Conservation (phyloP, 2,113 vertebrate species). For the Megaleporinus macrocephalus region DNA sequence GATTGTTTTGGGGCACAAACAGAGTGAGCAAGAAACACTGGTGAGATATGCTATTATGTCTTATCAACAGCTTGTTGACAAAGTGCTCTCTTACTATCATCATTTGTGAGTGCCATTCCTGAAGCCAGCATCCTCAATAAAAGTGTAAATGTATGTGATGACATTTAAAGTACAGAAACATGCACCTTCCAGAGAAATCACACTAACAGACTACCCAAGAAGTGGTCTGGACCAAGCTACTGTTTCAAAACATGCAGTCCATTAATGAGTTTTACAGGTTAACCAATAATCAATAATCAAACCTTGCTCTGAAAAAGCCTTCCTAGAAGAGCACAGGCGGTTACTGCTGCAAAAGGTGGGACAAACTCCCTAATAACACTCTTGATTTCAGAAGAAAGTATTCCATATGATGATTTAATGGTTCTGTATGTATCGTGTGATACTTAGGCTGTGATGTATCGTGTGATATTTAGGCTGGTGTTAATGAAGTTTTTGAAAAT, state of each 20-base stretch:
- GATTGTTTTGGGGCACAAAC: not conserved
- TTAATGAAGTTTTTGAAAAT: no score
- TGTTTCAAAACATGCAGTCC: not conserved
- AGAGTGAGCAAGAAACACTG: not conserved
- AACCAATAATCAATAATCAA: not conserved
- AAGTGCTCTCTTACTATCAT: not conserved
- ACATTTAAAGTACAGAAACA: not conserved
- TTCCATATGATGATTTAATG: no score
- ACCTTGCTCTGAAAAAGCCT: no score
- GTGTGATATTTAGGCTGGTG: no score
- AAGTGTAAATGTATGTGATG: not conserved
- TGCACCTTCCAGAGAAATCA: not conserved
- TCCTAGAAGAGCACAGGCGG: no score
- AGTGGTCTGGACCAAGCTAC: not conserved
- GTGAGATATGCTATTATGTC: no score
- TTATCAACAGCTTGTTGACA: no score
- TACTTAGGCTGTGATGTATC: no score
- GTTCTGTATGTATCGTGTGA: no score
- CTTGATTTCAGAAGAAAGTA: no score
- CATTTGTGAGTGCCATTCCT: not conserved
- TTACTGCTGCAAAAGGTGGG: no score
- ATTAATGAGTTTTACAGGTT: not conserved
- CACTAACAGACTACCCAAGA: not conserved
- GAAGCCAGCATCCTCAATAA: not conserved
- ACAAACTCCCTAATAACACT: no score